A percentile compares a stretch with the other conserved stretches of the same genome.
These are phyloP conservation scores for Leptinotarsa peninsularis DNA, from an alignment of 2,888 invertebrate species.

Conservation along the genomic window DNA sequence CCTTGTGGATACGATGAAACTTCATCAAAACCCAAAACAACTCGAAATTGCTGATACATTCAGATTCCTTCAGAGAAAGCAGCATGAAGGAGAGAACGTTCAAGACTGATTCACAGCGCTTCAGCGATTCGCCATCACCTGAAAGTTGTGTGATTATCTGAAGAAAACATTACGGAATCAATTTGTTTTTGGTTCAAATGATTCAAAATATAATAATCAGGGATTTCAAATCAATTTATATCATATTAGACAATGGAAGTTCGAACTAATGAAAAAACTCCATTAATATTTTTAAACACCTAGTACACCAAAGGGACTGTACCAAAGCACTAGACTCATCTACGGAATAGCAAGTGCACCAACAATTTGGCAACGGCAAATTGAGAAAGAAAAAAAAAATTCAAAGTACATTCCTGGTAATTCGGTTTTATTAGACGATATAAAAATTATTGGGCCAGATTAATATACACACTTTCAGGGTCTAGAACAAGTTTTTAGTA, in stretches of 20 bases:
- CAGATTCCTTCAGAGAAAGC: constrained; percentile 48
- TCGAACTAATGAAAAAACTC: no score
- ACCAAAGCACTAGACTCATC: constrained; percentile 54
- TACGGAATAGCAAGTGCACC: constrained; percentile 54
- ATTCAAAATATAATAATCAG: constrained; percentile 40
- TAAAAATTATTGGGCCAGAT: constrained; percentile 52
- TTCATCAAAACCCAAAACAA: constrained; percentile 3
- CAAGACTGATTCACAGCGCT: constrained; percentile 47
- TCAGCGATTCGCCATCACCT: constrained; percentile 42
- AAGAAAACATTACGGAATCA: constrained; percentile 51
- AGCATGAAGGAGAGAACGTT: constrained; percentile 45
- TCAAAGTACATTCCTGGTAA: constrained; percentile 50
- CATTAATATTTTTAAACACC: constrained; percentile 49
- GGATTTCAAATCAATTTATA: no score
- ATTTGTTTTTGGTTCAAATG: constrained; percentile 49
- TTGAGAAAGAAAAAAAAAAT: constrained; percentile 48
- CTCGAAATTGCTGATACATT: constrained; percentile 44
- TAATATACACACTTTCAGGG: constrained; percentile 45
- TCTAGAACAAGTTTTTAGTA: constrained; percentile 41
- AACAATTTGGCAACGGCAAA: constrained; percentile 43
- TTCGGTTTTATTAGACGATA: constrained; percentile 56
- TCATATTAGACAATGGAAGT: no score
- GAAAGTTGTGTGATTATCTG: constrained; percentile 51
- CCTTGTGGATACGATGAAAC: constrained; percentile 17
- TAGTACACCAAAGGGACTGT: constrained; percentile 59